Evolutionary conservation across 2,888 invertebrate species (phyloP).

Genomic region (Acleris literana): DNA sequence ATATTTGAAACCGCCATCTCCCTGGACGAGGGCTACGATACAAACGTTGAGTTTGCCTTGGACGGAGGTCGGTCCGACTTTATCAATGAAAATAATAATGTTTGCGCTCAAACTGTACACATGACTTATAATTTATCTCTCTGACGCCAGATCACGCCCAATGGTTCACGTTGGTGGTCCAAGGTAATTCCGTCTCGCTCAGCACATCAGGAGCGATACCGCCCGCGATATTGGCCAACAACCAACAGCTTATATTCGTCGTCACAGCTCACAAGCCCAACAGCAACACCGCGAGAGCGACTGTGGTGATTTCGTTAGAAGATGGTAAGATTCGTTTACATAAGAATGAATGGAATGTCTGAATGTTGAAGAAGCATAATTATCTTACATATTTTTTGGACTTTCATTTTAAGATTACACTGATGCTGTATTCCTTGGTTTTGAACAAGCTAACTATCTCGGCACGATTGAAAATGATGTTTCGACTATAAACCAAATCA

Average conservation of each 20-base stretch:
- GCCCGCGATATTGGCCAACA: conserved; percentile 37
- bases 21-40: conserved; percentile 12
- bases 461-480: conserved; percentile 38
- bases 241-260: conserved; percentile 41
- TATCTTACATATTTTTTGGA: conserved; percentile 37
- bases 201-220: conserved; percentile 31
- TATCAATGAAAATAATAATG: not conserved
- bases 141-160: conserved; percentile 6
- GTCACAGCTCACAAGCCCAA: conserved; percentile 39
- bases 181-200: conserved; percentile 34
- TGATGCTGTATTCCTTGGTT: conserved; percentile 39
- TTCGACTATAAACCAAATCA: conserved; percentile 32
- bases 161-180: conserved; percentile 36
- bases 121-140: not conserved
- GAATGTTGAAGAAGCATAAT: not conserved
- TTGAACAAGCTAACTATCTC: conserved; percentile 41
- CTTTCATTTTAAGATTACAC: conserved; percentile 37
- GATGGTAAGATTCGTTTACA: conserved; percentile 1
- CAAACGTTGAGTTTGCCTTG: conserved; percentile 16
- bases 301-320: conserved; percentile 31
- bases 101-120: not conserved
- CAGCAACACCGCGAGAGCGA: conserved; percentile 32
- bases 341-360: not conserved
- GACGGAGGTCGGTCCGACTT: conserved; percentile 21
- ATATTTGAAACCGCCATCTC: conserved; percentile 9